Evolutionary conservation across 1,140 invertebrate genomes (phyloP), one percentile per base, ranked within the genome.

Genomic region (Ceratina japonica): DNA sequence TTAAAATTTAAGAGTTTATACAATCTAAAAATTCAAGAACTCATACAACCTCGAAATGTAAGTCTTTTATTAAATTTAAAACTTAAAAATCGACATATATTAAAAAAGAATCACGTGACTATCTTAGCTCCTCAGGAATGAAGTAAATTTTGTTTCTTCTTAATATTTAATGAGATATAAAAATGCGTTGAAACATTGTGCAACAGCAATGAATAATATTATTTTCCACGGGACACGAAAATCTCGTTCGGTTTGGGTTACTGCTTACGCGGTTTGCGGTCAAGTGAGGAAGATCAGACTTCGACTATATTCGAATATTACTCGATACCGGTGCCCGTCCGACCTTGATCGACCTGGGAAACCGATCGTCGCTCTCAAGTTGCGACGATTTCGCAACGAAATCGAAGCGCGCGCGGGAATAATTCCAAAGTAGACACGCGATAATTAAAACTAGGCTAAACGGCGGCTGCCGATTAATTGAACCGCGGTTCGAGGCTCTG

Each of bases 371-470:
- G 13, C 0, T 56, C 27, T 22, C 68, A 70, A 70, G 52, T n/a
- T n/a, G n/a, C n/a, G 37, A 44, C 10, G 37, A 44, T 44, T 44
- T 44, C 37, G 5, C 37, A 44, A 10, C 37, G 37, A 44, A 10
- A 44, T 4, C n/a, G n/a, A n/a, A n/a, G 4, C 4, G 27, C 27
- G 4, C 27, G 37, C 52, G 44, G 5, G 88, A n/a, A n/a, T n/a
- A n/a, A 89, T 85, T 89, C 84, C 84, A 82, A 83, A 84, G 82
- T 82, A 44, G 37, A 8, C n/a, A n/a, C 10, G 37, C 37, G 37
- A 44, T 44, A 44, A 44, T 44, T 44, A 44, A 44, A 84, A 75
- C 68, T 66, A 62, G 72, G 31, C 77, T 81, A 86, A 87, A 79
- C 73, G 64, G 76, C 18, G 31, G 24, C 8, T 49, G 72, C 70